A percentile compares a stretch with the other conserved stretches of the same genome.
phyloP scores from a whole-genome alignment of 2,113 vertebrate genomes.

The Limnothrissa miodon region DNA sequence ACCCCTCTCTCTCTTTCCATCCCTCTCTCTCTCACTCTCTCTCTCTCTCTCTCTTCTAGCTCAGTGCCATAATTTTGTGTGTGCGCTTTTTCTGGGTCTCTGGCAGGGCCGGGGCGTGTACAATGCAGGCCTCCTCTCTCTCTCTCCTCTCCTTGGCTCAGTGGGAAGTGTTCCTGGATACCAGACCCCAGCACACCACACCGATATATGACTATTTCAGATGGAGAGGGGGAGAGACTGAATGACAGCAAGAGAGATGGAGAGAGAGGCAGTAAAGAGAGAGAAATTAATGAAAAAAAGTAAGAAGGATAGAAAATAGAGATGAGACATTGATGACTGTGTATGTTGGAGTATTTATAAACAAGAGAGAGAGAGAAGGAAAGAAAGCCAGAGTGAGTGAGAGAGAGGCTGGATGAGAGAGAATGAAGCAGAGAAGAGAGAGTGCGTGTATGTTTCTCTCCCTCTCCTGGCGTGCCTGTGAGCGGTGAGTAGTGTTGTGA shows the following conservation, averaged over 20 bases:
- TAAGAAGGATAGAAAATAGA: not conserved
- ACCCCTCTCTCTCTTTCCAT: not conserved
- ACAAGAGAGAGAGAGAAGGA: not conserved
- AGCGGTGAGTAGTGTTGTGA: not conserved
- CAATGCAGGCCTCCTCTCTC: not conserved
- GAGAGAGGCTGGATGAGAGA: not conserved
- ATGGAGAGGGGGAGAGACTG: slow-evolving; percentile 12
- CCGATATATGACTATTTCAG: not conserved
- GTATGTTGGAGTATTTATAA: not conserved
- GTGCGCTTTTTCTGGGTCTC: not conserved
- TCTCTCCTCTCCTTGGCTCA: not conserved
- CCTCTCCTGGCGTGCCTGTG: not conserved
- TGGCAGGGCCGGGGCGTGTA: not conserved
- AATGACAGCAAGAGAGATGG: not conserved
- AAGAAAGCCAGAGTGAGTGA: no score
- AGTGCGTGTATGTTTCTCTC: not conserved
- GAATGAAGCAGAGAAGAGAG: not conserved
- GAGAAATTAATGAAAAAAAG: not conserved
- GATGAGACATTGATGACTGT: not conserved
- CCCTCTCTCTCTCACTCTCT: not conserved
- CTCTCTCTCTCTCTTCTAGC: not conserved
- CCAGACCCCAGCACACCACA: not conserved
- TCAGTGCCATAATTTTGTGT: slow-evolving; percentile 12
- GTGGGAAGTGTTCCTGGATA: not conserved
- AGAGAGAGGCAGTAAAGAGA: not conserved